These are phyloP conservation scores for Sebastiscus albofasciatus DNA, from an alignment of 2,797 vertebrate genomes.

Conservation along the genomic window DNA sequence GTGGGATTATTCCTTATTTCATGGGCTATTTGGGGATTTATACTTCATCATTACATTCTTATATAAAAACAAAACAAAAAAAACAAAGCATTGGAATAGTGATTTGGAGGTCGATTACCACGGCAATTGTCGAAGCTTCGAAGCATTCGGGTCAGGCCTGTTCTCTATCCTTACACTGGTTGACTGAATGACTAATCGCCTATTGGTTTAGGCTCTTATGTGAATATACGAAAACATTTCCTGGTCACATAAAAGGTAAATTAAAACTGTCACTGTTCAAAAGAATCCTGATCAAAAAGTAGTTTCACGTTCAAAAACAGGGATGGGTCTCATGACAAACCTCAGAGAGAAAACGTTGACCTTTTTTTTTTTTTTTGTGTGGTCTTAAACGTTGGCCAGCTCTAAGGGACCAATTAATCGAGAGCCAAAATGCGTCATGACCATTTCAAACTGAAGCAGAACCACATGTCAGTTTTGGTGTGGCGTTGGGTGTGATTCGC, in stretches of 20 bases:
- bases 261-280: slow-evolving; percentile 4
- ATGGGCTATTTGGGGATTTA: no score
- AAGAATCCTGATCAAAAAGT: slow-evolving; percentile 11
- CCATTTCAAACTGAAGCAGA: slow-evolving; percentile 35
- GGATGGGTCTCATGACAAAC: slow-evolving; percentile 23
- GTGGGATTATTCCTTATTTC: no score
- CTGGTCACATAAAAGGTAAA: slow-evolving; percentile 2
- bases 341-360: slow-evolving; percentile 1
- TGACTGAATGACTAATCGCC: neutral
- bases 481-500: slow-evolving; percentile 28
- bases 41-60: no score
- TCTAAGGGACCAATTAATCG: slow-evolving; percentile 30
- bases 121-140: no score
- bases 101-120: no score
- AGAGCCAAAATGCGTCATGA: slow-evolving; percentile 39
- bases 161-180: neutral
- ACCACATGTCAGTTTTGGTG: slow-evolving; percentile 33
- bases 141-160: no score
- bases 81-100: no score
- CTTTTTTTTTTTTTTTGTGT: neutral
- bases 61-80: no score
- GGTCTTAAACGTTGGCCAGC: slow-evolving; percentile 1
- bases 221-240: neutral
- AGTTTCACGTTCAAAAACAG: neutral
- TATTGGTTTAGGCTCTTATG: neutral